Conservation (phyloP, 2,888 invertebrate species). For the Drosophila paucipuncta region DNA sequence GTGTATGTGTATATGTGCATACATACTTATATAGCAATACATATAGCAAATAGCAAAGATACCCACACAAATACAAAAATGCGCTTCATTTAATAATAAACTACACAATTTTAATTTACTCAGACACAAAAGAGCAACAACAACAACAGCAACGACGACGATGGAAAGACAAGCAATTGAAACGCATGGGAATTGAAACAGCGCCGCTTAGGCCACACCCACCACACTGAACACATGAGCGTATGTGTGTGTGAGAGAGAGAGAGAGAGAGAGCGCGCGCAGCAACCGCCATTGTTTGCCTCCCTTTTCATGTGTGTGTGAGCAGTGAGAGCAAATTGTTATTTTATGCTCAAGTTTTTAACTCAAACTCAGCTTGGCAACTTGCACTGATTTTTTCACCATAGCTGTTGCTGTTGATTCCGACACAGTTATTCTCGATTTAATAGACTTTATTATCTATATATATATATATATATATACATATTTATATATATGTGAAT, state of each 20-base stretch:
- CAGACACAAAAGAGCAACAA: conserved; percentile 45
- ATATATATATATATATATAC: not conserved
- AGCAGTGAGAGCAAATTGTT: conserved; percentile 32
- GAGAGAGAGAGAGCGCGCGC: conserved; percentile 20
- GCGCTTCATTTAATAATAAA: conserved; percentile 84
- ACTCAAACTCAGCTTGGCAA: conserved; percentile 33
- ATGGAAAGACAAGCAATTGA: conserved; percentile 15
- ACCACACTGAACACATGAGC: conserved; percentile 5
- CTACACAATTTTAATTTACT: conserved; percentile 84
- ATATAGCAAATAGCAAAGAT: conserved; percentile 27
- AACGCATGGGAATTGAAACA: conserved; percentile 56
- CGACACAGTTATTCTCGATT: conserved; percentile 41
- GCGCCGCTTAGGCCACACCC: conserved; percentile 56
- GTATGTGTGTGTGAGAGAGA: conserved; percentile 27
- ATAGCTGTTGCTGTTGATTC: conserved; percentile 66
- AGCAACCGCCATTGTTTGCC: conserved; percentile 69
- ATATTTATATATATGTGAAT: not conserved
- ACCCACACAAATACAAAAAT: conserved; percentile 74
- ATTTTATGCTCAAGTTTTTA: conserved; percentile 18
- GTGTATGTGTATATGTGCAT: conserved; percentile 4
- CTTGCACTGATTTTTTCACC: conserved; percentile 51
- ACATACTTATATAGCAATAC: conserved; percentile 20
- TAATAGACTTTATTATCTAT: conserved; percentile 60
- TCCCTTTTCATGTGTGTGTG: conserved; percentile 32
- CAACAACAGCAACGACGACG: conserved; percentile 30